Conservation (phyloP, 2,113 vertebrate species). For the Cyprinodon variegatus region DNA sequence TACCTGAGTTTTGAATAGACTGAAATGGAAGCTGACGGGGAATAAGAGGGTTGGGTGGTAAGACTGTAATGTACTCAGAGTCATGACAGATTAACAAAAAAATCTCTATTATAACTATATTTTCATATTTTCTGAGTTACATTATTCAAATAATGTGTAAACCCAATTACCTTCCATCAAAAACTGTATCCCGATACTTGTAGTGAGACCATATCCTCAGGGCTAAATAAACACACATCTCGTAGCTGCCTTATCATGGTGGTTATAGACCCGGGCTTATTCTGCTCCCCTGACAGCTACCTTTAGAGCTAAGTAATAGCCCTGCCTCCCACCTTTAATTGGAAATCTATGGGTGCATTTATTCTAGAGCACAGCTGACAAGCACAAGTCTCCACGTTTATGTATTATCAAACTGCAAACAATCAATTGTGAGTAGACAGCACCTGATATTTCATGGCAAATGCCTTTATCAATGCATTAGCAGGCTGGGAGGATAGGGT, state of each 20-base stretch:
- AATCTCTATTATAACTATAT: background rate
- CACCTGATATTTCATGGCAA: slow-evolving; percentile 65
- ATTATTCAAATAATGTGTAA: slow-evolving; percentile 7
- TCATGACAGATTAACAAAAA: background rate
- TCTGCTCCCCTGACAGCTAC: slow-evolving; percentile 70
- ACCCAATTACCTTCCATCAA: slow-evolving; percentile 1
- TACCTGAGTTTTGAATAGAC: background rate
- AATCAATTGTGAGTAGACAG: slow-evolving; percentile 66
- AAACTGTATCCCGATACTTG: slow-evolving; percentile 5
- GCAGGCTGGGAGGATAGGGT: slow-evolving; percentile 18
- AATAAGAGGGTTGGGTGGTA: background rate
- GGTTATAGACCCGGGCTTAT: slow-evolving; percentile 61
- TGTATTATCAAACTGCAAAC: slow-evolving; percentile 70
- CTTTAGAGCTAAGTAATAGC: slow-evolving; percentile 78
- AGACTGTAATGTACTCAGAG: background rate
- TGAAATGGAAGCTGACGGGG: no score
- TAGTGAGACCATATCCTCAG: slow-evolving; percentile 33
- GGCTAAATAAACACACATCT: slow-evolving; percentile 64
- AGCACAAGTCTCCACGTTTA: slow-evolving; percentile 67
- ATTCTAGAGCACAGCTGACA: slow-evolving; percentile 76
- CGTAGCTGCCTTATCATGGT: slow-evolving; percentile 61
- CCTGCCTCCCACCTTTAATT: slow-evolving; percentile 76
- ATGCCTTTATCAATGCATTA: slow-evolving; percentile 71
- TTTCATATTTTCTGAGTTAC: slow-evolving; percentile 11
- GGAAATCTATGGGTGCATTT: slow-evolving; percentile 81